Evolutionary conservation across 2,113 vertebrate genomes (phyloP).

Genomic region (Illadopsis cleaveri): DNA sequence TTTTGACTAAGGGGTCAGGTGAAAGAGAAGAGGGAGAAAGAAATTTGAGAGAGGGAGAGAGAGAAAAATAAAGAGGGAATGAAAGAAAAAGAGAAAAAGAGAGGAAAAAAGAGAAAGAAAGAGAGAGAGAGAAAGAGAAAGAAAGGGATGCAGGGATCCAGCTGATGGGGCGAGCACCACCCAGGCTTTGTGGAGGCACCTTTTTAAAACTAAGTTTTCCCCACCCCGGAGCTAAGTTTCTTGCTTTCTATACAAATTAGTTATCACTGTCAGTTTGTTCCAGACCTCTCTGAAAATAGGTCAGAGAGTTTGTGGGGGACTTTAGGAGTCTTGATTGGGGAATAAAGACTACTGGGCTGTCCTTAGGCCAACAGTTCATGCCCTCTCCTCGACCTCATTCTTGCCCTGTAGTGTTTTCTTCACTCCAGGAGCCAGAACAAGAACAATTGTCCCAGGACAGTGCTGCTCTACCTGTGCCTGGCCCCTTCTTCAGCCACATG

Average conservation of each 20-base stretch:
- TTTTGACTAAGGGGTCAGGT: background rate
- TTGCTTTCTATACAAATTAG: background rate
- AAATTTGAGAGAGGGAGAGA: background rate
- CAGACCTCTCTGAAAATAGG: background rate
- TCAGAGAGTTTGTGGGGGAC: background rate
- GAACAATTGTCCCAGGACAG: background rate
- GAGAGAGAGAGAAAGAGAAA: background rate
- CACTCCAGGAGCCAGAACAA: background rate
- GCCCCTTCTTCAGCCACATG: background rate
- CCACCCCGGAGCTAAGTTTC: background rate
- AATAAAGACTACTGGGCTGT: background rate
- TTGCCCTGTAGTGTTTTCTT: background rate
- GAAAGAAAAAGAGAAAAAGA: background rate
- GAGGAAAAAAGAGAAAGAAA: rapidly evolving
- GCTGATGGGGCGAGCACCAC: background rate
- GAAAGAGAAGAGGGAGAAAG: background rate
- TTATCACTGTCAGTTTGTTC: background rate
- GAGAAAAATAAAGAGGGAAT: rapidly evolving
- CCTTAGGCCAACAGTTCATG: background rate
- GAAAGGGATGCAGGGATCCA: rapidly evolving
- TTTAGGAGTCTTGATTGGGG: background rate
- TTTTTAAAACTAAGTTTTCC: background rate
- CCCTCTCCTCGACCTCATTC: background rate
- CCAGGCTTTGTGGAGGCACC: background rate
- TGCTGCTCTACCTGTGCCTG: background rate